Base-by-base conservation (phyloP, 2,888 invertebrate genomes). In the Leptinotarsa peninsularis region DNA sequence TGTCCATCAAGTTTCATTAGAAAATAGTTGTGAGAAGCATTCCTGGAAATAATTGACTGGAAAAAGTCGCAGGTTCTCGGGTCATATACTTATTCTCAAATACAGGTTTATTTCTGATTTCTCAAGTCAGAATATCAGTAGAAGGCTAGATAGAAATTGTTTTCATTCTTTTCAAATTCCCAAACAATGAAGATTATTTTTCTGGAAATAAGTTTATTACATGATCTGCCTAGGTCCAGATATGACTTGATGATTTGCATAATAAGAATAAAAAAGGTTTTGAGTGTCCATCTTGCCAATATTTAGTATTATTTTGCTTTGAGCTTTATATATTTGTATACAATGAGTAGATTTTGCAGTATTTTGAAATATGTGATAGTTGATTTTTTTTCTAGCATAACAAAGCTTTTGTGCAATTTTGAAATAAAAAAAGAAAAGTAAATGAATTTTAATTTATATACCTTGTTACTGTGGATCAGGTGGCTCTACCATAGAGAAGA, bases 341-440 rank as follows among this genome's bases (percentile, higher is more conserved):
- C 50, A 69, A 58, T 71, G 33, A 69, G 66, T 73, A 71, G 63
- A 66, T 69, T 56, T 73, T 43, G 72, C 70, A 72, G 74, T 79
- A 77, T 76, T 79, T 74, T 75, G 77, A 75, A 73, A 75, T 76
- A 77, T 76, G 75, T 77, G 76, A 77, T 76, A 50, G 43, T 50
- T 75, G 68, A 66, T 72, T 73, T 67, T 49, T 63, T 67, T 58
- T 70, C 54, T 71, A 63, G 49, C 50, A 10, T 73, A 73, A 66
- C 71, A 72, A 75, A 70, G 81, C 80, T 81, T 82, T 80, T 82
- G 82, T 82, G 82, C 82, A 82, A 82, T 82, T 77, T 71, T 69
- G 43, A 67, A 72, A 72, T 77, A 74, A 74, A 74, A 43, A 23
- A 21, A 21, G 13, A 23, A 3, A 66, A 52, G 33, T 33, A 2